Percentiles rank a stretch among this genome's conserved stretches.
phyloP scores from a whole-genome alignment of 2,888 invertebrate genomes.

The Lypha dubia region DNA sequence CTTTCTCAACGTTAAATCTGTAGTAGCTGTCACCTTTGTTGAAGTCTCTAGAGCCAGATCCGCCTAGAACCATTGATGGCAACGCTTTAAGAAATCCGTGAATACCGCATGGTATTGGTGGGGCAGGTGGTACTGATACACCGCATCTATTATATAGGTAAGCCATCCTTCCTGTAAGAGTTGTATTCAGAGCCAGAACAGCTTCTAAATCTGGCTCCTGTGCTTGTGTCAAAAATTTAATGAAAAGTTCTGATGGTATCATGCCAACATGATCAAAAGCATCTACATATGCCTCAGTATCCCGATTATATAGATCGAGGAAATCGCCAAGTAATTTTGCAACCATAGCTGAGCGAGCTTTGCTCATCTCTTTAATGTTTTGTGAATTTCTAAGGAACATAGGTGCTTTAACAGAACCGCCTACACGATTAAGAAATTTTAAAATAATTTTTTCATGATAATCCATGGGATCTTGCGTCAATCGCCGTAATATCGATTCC shows the following conservation, averaged over 20 bases:
- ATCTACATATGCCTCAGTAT: conserved; percentile 91
- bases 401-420: conserved; percentile 88
- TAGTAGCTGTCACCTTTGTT: conserved; percentile 79
- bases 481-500: conserved; percentile 88
- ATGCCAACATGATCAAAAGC: conserved; percentile 87
- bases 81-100: conserved; percentile 83
- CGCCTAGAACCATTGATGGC: conserved; percentile 80
- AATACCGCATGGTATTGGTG: conserved; percentile 83
- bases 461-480: conserved; percentile 84
- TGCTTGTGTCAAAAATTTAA: conserved; percentile 86
- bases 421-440: conserved; percentile 90
- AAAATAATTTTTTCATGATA: conserved; percentile 86
- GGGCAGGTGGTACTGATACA: conserved; percentile 79
- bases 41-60: conserved; percentile 77
- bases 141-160: conserved; percentile 82
- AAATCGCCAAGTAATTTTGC: conserved; percentile 93
- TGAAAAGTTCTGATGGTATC: conserved; percentile 85
- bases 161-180: conserved; percentile 82
- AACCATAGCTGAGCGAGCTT: conserved; percentile 92
- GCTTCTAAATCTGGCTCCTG: conserved; percentile 82
- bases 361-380: conserved; percentile 88
- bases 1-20: conserved; percentile 29
- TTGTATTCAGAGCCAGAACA: conserved; percentile 81
- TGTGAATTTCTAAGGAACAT: conserved; percentile 85
- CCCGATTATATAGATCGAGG: conserved; percentile 91